Base-by-base conservation (phyloP, 2,113 vertebrate species). In the Triplophysa rosa region DNA sequence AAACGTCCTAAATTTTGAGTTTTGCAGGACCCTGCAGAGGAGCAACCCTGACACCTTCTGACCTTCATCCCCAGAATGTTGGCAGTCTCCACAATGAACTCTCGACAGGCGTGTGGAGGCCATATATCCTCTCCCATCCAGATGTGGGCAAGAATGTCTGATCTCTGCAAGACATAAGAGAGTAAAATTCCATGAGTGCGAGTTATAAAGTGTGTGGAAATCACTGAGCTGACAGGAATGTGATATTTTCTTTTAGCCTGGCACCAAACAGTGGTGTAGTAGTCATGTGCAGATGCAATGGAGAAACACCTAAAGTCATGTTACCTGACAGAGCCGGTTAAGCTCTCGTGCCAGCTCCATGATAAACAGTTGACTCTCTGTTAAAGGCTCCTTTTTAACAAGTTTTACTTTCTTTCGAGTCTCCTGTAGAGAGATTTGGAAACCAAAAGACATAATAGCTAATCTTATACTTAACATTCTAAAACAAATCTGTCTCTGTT, bases 281-380 rank as follows among this genome's bases (percentile, higher is more conserved):
- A 67, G 16, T 26, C 19, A 45, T 2, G 52, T 56, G 11, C 0
- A 33, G 17, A 29, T 13, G 56, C 33, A 42, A 9, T 61, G 52
- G 4, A 19, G 52, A 8, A 19, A 56, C 6, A 7, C 33, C 1
- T 37, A 37, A 37, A 37, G 33, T 54, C 17, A 11, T 45, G 8
- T 29, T 23, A 92, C 92, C 89, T 92, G 91, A 81, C 92, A 93
- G 10, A 93, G 86, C 73, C 84, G 87, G 84, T 90, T 92, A 64
- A 93, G 91, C 23, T 93, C 92, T 47, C 92, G 84, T 0, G 91
- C 90, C 63, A 93, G 79, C 63, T 93, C 92, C 92, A 93, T 93
- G 1, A 93, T 87, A 52, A 93, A 93, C 16, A 93, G 72, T 85
- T 93, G 92, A 81, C 90, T 91, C 70, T 93, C 92, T 72, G 88